A percentile compares a stretch with the other conserved stretches of the same genome.
Evolutionary conservation across 2,113 vertebrate species (phyloP).

Genomic region (Percina caprodes): DNA sequence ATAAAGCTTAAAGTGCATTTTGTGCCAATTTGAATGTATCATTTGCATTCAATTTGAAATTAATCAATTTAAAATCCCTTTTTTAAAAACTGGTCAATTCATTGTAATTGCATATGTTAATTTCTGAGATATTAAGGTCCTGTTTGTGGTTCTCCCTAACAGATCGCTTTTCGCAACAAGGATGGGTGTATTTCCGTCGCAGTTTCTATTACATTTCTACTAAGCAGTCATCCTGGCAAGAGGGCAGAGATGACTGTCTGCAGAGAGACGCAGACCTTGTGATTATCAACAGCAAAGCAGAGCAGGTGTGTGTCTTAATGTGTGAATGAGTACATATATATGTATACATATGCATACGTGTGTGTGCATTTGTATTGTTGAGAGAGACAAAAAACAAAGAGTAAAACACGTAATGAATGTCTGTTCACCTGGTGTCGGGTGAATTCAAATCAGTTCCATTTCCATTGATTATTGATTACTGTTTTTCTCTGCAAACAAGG

Average conservation of each 20-base stretch:
- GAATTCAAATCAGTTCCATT: not conserved
- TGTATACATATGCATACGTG: too few relatives aligned
- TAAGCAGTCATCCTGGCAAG: slow-evolving; percentile 22
- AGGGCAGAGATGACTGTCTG: slow-evolving; percentile 46
- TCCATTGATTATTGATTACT: not conserved
- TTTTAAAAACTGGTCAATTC: too few relatives aligned
- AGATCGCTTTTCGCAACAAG: slow-evolving; percentile 23
- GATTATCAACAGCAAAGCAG: slow-evolving; percentile 45
- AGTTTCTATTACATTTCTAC: slow-evolving; percentile 54
- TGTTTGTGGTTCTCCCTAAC: slow-evolving; percentile 4
- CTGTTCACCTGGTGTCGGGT: not conserved
- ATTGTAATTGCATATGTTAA: not conserved
- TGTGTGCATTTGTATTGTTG: not conserved
- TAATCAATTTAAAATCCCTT: too few relatives aligned
- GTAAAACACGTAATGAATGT: too few relatives aligned
- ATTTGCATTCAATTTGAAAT: not conserved
- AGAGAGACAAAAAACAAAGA: not conserved
- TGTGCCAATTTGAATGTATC: not conserved
- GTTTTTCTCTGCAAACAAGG: slow-evolving; percentile 23
- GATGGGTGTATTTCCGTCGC: slow-evolving; percentile 37
- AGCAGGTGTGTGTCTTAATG: slow-evolving; percentile 45
- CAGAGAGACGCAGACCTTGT: slow-evolving; percentile 49
- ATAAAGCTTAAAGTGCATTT: too few relatives aligned
- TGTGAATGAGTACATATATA: too few relatives aligned
- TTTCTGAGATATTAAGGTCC: not conserved